A percentile compares a stretch with the other conserved stretches of the same genome.
phyloP scores from a whole-genome alignment of 2,113 vertebrate genomes.

The Chlorodrepanis virens region DNA sequence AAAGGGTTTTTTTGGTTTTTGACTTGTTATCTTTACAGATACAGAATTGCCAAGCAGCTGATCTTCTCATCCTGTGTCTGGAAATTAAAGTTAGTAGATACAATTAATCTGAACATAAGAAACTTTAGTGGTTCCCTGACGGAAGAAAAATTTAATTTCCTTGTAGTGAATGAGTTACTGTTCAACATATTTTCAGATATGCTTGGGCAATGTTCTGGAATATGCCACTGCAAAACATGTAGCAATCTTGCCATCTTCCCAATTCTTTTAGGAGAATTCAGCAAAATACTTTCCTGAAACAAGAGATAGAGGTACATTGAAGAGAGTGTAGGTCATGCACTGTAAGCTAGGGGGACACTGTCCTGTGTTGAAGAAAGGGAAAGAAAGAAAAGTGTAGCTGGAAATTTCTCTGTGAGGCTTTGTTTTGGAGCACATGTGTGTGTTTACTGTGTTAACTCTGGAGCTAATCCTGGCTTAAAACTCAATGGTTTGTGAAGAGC shows the following conservation, averaged over 20 bases:
- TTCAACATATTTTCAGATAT: neutral
- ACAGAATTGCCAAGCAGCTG: neutral
- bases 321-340: neutral
- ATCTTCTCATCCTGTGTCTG: neutral
- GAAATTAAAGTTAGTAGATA: neutral
- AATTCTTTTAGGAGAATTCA: neutral
- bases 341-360: accelerated
- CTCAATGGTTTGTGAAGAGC: accelerated
- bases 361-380: neutral
- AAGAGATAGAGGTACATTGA: neutral
- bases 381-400: neutral
- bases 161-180: neutral
- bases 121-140: neutral
- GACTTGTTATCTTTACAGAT: neutral
- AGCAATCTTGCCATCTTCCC: neutral
- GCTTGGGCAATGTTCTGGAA: neutral
- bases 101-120: neutral
- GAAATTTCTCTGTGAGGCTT: neutral
- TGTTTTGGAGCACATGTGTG: neutral
- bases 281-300: neutral
- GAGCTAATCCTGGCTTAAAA: neutral
- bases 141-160: neutral
- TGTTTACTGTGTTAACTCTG: neutral
- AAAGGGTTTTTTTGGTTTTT: accelerated
- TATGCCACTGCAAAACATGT: accelerated